Base-by-base conservation (phyloP, 2,797 vertebrate genomes). In the Crocodylus rhombifer region DNA sequence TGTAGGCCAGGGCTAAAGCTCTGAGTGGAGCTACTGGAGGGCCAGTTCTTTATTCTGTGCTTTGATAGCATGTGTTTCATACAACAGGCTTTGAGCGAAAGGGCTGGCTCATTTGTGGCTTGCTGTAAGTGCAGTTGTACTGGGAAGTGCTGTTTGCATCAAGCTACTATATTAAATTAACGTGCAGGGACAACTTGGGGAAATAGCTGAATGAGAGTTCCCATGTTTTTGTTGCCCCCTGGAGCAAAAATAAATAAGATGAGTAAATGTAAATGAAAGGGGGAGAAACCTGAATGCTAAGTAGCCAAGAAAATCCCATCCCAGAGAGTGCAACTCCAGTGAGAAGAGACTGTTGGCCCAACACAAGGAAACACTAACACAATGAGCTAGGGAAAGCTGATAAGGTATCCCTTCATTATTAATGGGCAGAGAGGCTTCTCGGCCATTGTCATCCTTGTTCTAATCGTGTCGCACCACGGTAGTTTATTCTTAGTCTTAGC, bases 401-500 rank as follows among this genome's bases (percentile, higher is more conserved):
- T 98, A 97, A 97, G 97, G 91, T 92, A 30, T 85, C 87, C 86
- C 93, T 99, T 94, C 98, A 98, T 99, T 98, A 98, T 98, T 98
- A 97, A 98, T 98, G 97, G 93, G 89, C 91, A 82, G 4, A 92
- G 90, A 93, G 78, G 84, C 92, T 91, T 84, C 90, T 82, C 88
- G 78, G 91, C 94, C 91, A 78, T 93, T 61, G 74, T 96, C 91
- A 56, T 84, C 88, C 96, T 97, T 96, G 97, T 96, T 97, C 97
- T 97, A 98, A 98, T 98, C 98, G 86, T 98, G 98, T 98, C 97
- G 94, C 95, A 84, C 95, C 80, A 55, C 86, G 57, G 92, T 62
- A 95, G 94, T 94, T 95, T 96, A 94, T 96, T 95, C 95, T 95
- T 95, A 93, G 96, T 83, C 91, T 94, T 87, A 90, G 92, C 94